phyloP scores from a whole-genome alignment of 2,888 invertebrate genomes.

The Monopis laevigella region DNA sequence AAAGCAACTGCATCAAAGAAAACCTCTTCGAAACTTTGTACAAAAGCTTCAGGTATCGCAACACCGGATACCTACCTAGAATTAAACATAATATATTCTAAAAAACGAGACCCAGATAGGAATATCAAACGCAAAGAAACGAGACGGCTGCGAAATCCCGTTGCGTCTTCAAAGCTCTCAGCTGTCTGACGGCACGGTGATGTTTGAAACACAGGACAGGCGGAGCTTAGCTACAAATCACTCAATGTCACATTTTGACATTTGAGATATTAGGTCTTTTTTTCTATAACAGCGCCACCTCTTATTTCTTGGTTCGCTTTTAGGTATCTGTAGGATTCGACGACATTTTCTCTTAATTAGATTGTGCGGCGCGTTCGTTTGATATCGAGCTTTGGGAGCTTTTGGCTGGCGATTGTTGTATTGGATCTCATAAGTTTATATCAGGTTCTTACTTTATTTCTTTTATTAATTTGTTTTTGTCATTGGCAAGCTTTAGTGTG shows the following conservation, averaged over 20 bases:
- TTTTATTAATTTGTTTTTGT: too few relatives aligned
- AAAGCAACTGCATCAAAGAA: constrained; percentile 22
- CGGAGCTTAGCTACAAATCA: constrained; percentile 70
- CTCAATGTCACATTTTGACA: constrained; percentile 70
- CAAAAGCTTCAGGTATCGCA: constrained; percentile 61
- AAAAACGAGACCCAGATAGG: constrained; percentile 39
- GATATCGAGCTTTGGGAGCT: too few relatives aligned
- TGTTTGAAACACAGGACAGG: constrained; percentile 70
- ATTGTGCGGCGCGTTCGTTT: too few relatives aligned
- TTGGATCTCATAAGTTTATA: too few relatives aligned
- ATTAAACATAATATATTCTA: constrained; percentile 44
- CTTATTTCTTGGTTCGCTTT: constrained; percentile 40
- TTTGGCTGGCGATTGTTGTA: too few relatives aligned
- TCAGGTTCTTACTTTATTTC: too few relatives aligned
- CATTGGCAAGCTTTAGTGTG: too few relatives aligned
- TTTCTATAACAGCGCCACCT: constrained; percentile 63
- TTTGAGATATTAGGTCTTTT: constrained; percentile 69
- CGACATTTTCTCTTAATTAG: constrained; percentile 24
- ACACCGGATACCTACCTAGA: constrained; percentile 29
- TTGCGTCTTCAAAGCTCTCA: constrained; percentile 56
- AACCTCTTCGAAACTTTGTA: constrained; percentile 49
- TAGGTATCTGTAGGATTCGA: constrained; percentile 25
- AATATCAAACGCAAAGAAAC: constrained; percentile 31
- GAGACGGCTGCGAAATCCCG: constrained; percentile 47
- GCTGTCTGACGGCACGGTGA: constrained; percentile 65